phyloP scores from a whole-genome alignment of 1,140 invertebrate species.

The Drosophila oshimai region DNA sequence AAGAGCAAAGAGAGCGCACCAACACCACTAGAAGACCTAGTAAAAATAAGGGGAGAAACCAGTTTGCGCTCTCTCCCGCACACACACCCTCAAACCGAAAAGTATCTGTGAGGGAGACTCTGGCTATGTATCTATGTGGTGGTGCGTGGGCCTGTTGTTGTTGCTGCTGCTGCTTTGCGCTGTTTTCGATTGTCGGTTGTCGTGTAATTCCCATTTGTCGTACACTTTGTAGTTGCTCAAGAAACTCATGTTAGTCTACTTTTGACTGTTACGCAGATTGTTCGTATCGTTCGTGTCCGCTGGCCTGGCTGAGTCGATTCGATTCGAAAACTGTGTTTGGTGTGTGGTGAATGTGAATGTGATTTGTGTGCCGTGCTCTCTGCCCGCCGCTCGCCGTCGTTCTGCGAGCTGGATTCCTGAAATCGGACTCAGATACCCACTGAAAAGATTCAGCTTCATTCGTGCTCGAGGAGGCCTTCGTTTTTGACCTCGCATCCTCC shows the following conservation, averaged over 20 bases:
- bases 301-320: slow-evolving; percentile 17
- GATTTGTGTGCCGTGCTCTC: slow-evolving; percentile 28
- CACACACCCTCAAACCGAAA: slow-evolving; percentile 11
- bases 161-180: slow-evolving; percentile 66
- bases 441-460: slow-evolving; percentile 8
- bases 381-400: slow-evolving; percentile 34
- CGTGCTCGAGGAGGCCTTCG: too few species aligned
- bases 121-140: slow-evolving; percentile 25
- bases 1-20: slow-evolving; percentile 8
- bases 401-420: slow-evolving; percentile 21
- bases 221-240: slow-evolving; percentile 83
- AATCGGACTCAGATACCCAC: slow-evolving; percentile 4
- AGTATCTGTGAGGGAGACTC: too few species aligned
- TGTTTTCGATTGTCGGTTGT: slow-evolving; percentile 81
- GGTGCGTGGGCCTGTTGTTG: slow-evolving; percentile 31
- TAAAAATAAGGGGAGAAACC: slow-evolving; percentile 53
- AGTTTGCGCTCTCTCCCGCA: slow-evolving; percentile 44
- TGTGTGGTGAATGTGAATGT: slow-evolving; percentile 40
- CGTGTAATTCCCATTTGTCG: slow-evolving; percentile 83
- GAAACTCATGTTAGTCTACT: slow-evolving; percentile 83
- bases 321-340: slow-evolving; percentile 10
- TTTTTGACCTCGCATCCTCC: slow-evolving; percentile 18
- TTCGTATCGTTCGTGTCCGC: slow-evolving; percentile 66
- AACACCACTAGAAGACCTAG: background rate
- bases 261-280: slow-evolving; percentile 83